Percentiles rank a stretch among this genome's conserved stretches.
Conservation (phyloP, 2,797 vertebrate species). For the Otolemur crassicaudatus region DNA sequence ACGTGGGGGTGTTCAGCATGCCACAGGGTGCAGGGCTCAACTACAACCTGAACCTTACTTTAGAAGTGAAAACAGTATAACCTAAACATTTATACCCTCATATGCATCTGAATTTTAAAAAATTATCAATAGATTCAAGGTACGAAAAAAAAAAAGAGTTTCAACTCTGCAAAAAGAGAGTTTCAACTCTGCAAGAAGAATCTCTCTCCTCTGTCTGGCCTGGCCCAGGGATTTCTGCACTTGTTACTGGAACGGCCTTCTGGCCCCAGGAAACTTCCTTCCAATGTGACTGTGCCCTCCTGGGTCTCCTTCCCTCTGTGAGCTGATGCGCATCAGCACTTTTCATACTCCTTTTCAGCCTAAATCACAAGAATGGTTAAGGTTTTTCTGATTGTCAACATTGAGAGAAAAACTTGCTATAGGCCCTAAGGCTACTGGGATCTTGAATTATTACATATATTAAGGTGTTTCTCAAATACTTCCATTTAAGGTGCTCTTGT, state of each 20-base stretch:
- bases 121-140: too few relatives aligned
- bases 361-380: neutral
- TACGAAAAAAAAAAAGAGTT: neutral
- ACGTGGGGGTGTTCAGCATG: too few relatives aligned
- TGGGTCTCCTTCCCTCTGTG: neutral
- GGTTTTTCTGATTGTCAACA: neutral
- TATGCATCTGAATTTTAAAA: too few relatives aligned
- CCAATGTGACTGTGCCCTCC: neutral
- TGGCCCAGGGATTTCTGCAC: neutral
- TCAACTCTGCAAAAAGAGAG: neutral
- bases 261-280: accelerated
- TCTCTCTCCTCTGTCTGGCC: neutral
- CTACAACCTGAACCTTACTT: too few relatives aligned
- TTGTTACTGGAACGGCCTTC: neutral
- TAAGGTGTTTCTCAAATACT: neutral
- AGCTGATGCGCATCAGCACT: neutral
- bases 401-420: neutral
- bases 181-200: neutral
- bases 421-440: neutral
- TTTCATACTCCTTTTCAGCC: neutral
- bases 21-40: too few relatives aligned
- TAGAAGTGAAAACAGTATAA: too few relatives aligned
- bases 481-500: neutral
- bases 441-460: neutral
- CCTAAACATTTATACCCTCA: too few relatives aligned